A percentile compares a stretch with the other conserved stretches of the same genome.
Conservation (phyloP, 2,888 invertebrate genomes). For the Trachelus troglodyta region DNA sequence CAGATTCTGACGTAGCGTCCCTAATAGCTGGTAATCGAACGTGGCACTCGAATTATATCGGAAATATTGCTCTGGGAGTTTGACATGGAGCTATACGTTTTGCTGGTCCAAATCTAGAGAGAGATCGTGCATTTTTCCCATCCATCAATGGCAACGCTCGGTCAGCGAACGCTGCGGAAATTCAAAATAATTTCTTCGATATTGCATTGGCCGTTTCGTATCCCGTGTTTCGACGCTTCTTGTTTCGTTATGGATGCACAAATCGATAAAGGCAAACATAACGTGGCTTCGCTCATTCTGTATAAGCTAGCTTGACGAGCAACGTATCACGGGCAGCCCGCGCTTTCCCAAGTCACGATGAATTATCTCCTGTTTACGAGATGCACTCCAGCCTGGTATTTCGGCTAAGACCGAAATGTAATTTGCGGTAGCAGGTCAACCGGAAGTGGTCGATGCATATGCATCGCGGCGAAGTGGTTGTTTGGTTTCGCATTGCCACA, state of each 20-base stretch:
- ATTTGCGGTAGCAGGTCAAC: slow-evolving; percentile 4
- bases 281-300: no score
- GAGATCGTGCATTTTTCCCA: not conserved
- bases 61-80: not conserved
- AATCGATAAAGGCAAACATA: not conserved
- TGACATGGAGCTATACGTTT: not conserved
- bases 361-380: not conserved
- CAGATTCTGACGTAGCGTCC: not conserved
- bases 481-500: slow-evolving; percentile 23
- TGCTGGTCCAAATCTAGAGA: not conserved
- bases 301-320: not conserved
- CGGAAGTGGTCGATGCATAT: slow-evolving; percentile 48
- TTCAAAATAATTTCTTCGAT: not conserved
- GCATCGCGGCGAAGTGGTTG: slow-evolving; percentile 47
- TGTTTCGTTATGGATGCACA: not conserved
- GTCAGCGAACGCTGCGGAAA: not conserved
- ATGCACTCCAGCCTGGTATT: not conserved
- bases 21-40: not conserved
- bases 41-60: not conserved
- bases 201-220: not conserved
- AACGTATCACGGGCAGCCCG: not conserved
- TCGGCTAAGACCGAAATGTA: not conserved
- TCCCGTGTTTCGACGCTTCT: not conserved
- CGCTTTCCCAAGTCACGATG: not conserved
- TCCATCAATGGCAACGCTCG: not conserved